Percentiles rank a stretch among this genome's conserved stretches.
phyloP scores from a whole-genome alignment of 2,797 vertebrate genomes.

The Podargus strigoides region DNA sequence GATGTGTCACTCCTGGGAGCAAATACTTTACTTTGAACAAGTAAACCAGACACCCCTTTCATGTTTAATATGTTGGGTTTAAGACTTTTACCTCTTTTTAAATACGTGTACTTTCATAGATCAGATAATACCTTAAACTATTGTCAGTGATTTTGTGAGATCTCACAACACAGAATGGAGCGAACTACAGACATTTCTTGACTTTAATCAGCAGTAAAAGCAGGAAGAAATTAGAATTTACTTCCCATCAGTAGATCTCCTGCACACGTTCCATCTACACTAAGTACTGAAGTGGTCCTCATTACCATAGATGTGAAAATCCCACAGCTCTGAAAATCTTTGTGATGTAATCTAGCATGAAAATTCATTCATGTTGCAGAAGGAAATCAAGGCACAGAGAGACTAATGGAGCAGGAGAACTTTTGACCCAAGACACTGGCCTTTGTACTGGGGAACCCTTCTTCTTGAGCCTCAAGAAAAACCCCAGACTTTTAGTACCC shows the following conservation, averaged over 20 bases:
- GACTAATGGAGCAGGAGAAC: neutral
- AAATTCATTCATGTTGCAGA: neutral
- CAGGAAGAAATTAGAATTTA: slow-evolving; percentile 72
- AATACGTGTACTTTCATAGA: slow-evolving; percentile 70
- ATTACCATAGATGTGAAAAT: slow-evolving; percentile 17
- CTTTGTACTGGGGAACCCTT: neutral
- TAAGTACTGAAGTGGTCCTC: neutral
- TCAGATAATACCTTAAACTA: slow-evolving; percentile 77
- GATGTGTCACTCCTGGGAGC: slow-evolving; percentile 63
- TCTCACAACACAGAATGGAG: slow-evolving; percentile 70
- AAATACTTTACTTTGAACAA: slow-evolving; percentile 64
- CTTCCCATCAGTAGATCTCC: slow-evolving; percentile 70
- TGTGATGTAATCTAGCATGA: neutral
- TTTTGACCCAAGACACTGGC: neutral
- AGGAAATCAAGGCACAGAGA: neutral
- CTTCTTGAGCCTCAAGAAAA: neutral
- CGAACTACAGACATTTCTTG: slow-evolving; percentile 66
- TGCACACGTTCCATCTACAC: neutral
- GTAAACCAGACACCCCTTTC: slow-evolving; percentile 62
- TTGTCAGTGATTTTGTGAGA: slow-evolving; percentile 76
- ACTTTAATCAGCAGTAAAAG: slow-evolving; percentile 75
- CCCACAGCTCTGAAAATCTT: neutral
- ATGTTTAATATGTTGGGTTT: slow-evolving; percentile 71
- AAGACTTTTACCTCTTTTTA: slow-evolving; percentile 72
- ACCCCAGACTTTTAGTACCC: neutral